These are phyloP conservation scores for Pediacus dermestoides DNA, from an alignment of 2,888 invertebrate genomes.

Conservation along the genomic window DNA sequence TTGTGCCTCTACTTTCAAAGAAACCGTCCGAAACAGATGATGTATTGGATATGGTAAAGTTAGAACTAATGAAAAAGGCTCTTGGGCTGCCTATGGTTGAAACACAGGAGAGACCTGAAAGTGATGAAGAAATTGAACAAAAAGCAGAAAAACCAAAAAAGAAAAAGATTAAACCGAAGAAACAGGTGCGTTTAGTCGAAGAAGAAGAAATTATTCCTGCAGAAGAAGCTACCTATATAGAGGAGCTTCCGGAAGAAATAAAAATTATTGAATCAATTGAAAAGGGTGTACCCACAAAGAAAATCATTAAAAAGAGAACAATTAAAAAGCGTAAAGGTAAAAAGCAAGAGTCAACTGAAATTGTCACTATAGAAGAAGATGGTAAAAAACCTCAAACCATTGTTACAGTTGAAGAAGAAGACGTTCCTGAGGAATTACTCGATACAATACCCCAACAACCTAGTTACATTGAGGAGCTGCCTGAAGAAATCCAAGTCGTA, in stretches of 20 bases:
- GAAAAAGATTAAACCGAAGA: no score
- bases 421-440: conserved; percentile 37
- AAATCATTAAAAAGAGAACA: conserved; percentile 44
- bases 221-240: conserved; percentile 41
- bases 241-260: conserved; percentile 29
- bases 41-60: conserved; percentile 1
- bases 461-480: conserved; percentile 31
- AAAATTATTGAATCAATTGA: conserved; percentile 29
- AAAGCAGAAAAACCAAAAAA: no score
- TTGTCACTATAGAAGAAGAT: conserved; percentile 26
- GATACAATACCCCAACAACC: conserved; percentile 33
- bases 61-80: conserved; percentile 1
- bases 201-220: conserved; percentile 31
- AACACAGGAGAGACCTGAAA: no score
- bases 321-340: conserved; percentile 48
- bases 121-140: no score
- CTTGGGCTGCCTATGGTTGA: neutral
- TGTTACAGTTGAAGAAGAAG: conserved; percentile 29
- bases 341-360: conserved; percentile 40
- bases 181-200: no score
- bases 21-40: conserved; percentile 3
- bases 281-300: conserved; percentile 36
- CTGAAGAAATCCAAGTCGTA: conserved; percentile 40
- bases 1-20: conserved; percentile 22
- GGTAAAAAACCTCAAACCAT: conserved; percentile 28